Evolutionary conservation across 2,113 vertebrate genomes (phyloP).

Genomic region (Platycercus adscitus): DNA sequence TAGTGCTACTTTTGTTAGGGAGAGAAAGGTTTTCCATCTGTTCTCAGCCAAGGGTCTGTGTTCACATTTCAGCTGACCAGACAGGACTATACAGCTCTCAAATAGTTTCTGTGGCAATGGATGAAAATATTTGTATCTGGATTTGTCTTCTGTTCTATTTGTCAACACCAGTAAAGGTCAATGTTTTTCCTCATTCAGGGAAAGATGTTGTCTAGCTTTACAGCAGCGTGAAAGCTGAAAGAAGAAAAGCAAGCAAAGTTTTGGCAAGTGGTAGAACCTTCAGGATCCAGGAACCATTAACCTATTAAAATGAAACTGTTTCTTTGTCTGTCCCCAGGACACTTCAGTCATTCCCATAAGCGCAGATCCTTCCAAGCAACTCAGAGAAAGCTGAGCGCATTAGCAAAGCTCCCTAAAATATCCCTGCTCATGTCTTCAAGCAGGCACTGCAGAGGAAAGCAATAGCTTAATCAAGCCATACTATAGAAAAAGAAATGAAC

Average conservation of each 20-base stretch:
- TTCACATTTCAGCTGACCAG: constrained; percentile 40
- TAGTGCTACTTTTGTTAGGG: not conserved
- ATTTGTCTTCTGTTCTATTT: constrained; percentile 62
- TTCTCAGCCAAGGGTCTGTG: not conserved
- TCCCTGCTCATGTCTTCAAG: not conserved
- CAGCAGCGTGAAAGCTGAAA: not conserved
- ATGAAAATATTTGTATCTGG: constrained; percentile 67
- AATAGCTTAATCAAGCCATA: not conserved
- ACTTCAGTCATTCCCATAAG: not conserved
- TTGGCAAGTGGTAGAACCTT: constrained; percentile 26
- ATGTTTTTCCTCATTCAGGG: constrained; percentile 25
- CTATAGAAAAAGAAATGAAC: not conserved
- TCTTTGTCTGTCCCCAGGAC: constrained; percentile 48
- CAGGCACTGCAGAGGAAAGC: not conserved
- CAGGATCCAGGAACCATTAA: constrained; percentile 43
- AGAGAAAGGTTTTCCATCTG: constrained; percentile 19
- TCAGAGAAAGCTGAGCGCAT: accelerated
- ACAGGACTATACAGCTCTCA: not conserved
- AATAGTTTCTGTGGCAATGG: constrained; percentile 62
- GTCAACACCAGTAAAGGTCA: constrained; percentile 63
- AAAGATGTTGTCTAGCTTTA: constrained; percentile 28
- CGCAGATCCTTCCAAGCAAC: not conserved
- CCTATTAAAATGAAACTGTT: constrained; percentile 23
- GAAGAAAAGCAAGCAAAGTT: constrained; percentile 37
- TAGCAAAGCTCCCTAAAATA: not conserved